Conservation (phyloP, 2,113 vertebrate genomes). For the Synodontis membranacea region DNA sequence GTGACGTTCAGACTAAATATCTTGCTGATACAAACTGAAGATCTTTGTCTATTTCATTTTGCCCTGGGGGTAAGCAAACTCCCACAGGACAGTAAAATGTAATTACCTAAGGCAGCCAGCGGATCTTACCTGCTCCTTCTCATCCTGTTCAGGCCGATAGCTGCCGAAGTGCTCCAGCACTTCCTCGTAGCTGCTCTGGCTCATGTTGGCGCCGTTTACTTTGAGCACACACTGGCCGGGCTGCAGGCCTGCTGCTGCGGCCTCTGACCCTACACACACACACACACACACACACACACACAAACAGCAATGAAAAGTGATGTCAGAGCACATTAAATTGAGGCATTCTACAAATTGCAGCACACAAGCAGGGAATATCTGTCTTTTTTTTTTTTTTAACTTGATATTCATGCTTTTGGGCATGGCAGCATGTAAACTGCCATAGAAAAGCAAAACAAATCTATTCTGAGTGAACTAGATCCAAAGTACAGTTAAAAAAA, state of each 20-base stretch:
- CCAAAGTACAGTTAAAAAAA: neutral
- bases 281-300: conserved; percentile 15
- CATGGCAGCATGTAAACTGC: neutral
- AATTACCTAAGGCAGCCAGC: neutral
- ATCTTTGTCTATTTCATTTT: neutral
- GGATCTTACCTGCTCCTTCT: conserved; percentile 57
- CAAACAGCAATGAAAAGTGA: neutral
- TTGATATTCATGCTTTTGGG: neutral
- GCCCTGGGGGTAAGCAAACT: neutral
- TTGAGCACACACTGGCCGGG: conserved; percentile 92
- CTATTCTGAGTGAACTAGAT: neutral
- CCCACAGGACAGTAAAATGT: neutral
- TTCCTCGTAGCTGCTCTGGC: conserved; percentile 74
- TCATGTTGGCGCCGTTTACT: conserved; percentile 87
- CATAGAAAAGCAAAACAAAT: neutral
- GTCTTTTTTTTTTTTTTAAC: neutral
- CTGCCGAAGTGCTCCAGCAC: conserved; percentile 91
- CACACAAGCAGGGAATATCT: neutral
- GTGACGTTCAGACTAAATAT: neutral
- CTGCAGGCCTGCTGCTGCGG: conserved; percentile 83
- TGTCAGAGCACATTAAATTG: neutral
- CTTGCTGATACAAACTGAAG: neutral
- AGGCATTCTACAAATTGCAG: neutral
- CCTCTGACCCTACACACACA: conserved; percentile 80
- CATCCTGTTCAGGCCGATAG: conserved; percentile 75